A percentile compares a stretch with the other conserved stretches of the same genome.
These are phyloP conservation scores for Paedocypris sp. DNA, from an alignment of 2,113 vertebrate genomes.

Conservation along the genomic window DNA sequence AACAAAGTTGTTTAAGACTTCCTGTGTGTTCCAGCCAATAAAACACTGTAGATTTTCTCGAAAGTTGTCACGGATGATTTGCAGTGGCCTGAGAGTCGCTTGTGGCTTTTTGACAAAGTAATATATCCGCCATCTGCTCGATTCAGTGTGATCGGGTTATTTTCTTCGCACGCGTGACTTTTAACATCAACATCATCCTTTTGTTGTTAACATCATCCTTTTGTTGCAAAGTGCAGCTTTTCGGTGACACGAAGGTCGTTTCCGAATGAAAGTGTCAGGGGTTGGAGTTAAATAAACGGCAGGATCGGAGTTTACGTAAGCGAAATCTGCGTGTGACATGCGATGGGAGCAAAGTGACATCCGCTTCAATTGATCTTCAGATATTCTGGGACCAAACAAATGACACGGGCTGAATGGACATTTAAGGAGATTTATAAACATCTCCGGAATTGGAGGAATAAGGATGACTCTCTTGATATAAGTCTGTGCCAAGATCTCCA, in stretches of 20 bases:
- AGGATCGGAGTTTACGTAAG: not conserved
- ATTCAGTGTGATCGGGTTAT: too few relatives aligned
- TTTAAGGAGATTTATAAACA: conserved; percentile 28
- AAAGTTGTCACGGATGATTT: not conserved
- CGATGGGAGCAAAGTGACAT: conserved; percentile 14
- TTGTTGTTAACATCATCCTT: too few relatives aligned
- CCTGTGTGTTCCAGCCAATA: not conserved
- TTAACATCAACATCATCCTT: too few relatives aligned
- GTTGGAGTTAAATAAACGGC: too few relatives aligned
- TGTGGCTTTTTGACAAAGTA: too few relatives aligned
- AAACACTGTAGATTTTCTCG: not conserved
- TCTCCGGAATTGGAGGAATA: not conserved
- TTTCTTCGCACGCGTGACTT: too few relatives aligned
- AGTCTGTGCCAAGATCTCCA: conserved; percentile 13
- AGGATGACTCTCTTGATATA: conserved; percentile 26
- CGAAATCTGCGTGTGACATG: conserved; percentile 16
- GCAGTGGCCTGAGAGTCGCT: too few relatives aligned
- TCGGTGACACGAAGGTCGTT: too few relatives aligned
- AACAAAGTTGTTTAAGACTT: conserved; percentile 1
- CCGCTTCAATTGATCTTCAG: conserved; percentile 11
- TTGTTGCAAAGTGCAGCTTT: too few relatives aligned
- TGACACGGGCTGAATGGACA: conserved; percentile 13
- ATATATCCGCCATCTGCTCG: too few relatives aligned
- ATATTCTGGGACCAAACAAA: conserved; percentile 22
- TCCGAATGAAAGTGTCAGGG: too few relatives aligned